Percentiles rank a stretch among this genome's conserved stretches.
These are phyloP conservation scores for Opisthocomus hoazin DNA, from an alignment of 2,113 vertebrate species.

Conservation along the genomic window DNA sequence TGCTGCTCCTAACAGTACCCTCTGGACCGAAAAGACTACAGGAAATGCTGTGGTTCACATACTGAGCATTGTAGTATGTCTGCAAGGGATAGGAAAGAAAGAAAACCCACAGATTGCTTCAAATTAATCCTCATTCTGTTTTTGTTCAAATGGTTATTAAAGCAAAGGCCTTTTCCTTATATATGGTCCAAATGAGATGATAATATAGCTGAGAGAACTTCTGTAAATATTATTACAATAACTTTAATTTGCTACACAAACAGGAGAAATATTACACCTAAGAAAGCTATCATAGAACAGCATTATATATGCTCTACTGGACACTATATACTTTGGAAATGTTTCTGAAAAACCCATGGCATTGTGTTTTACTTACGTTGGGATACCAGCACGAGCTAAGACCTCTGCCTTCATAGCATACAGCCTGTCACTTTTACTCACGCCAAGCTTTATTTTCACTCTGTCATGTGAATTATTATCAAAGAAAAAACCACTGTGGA, in stretches of 20 bases:
- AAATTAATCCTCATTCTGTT: conserved; percentile 53
- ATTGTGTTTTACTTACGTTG: conserved; percentile 82
- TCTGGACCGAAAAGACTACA: conserved; percentile 55
- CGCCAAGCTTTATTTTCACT: conserved; percentile 98
- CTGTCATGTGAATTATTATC: conserved; percentile 95
- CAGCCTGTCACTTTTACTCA: conserved; percentile 93
- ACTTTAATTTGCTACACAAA: not conserved
- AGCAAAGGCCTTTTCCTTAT: not conserved
- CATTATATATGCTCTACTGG: not conserved
- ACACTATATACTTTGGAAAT: not conserved
- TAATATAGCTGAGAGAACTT: not conserved
- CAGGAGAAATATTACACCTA: not conserved
- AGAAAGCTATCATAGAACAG: not conserved
- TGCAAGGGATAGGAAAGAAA: conserved; percentile 52
- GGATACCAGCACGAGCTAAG: conserved; percentile 93
- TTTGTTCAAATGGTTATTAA: conserved; percentile 24
- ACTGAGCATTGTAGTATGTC: conserved; percentile 30
- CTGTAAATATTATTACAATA: not conserved
- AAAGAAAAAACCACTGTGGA: conserved; percentile 99
- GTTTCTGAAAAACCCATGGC: not conserved
- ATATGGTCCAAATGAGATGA: conserved; percentile 20
- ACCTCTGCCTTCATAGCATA: conserved; percentile 99
- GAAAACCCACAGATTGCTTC: conserved; percentile 55
- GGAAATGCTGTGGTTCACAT: conserved; percentile 51
- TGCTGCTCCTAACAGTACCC: conserved; percentile 44